phyloP scores from a whole-genome alignment of 2,888 invertebrate species.

The Epiblema foenella region DNA sequence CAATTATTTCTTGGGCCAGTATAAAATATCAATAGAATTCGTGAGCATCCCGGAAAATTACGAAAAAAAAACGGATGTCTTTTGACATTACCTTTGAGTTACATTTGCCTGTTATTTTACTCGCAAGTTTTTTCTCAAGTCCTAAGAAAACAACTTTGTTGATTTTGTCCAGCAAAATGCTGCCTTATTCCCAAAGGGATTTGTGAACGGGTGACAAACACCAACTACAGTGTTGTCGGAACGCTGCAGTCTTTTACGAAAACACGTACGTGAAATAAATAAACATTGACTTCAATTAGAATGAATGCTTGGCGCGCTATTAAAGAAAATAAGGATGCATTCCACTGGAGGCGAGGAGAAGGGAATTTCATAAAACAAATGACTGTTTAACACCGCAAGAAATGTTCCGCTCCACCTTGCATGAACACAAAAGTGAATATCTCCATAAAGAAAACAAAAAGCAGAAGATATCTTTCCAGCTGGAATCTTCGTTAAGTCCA shows the following conservation, averaged over 20 bases:
- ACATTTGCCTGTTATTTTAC: neutral
- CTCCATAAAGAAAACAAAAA: constrained; percentile 4
- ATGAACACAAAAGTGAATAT: neutral
- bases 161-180: constrained; percentile 13
- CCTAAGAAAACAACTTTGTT: constrained; percentile 19
- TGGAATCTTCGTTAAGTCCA: constrained; percentile 6
- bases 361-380: neutral
- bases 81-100: constrained; percentile 1
- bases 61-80: neutral
- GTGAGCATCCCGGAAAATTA: neutral
- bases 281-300: constrained; percentile 30
- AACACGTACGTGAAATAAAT: constrained; percentile 20
- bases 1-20: neutral
- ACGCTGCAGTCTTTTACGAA: constrained; percentile 8
- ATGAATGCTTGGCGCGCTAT: constrained; percentile 7
- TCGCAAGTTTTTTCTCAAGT: constrained; percentile 4
- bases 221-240: constrained; percentile 23
- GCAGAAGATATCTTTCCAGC: neutral
- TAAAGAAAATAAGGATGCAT: neutral
- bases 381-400: neutral
- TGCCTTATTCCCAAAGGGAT: constrained; percentile 22
- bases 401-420: neutral
- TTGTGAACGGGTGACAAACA: neutral
- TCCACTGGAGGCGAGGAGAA: neutral
- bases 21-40: neutral